These are phyloP conservation scores for Exocentrus adspersus DNA, from an alignment of 2,888 invertebrate genomes.

Conservation along the genomic window DNA sequence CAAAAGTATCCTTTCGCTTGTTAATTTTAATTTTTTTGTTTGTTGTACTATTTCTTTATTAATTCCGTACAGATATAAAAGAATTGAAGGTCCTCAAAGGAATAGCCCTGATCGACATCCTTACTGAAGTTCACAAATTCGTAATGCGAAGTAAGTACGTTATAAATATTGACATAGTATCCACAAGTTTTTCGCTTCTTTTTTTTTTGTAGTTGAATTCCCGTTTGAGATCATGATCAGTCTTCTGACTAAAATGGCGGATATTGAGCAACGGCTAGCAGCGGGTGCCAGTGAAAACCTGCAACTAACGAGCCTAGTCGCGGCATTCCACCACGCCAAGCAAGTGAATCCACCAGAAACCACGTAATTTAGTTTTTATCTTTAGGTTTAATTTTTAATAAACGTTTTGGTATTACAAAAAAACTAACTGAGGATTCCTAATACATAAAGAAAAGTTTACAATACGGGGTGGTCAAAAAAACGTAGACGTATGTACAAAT, in stretches of 20 bases:
- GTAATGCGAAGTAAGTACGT: conserved; percentile 83
- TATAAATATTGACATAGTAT: too few relatives aligned
- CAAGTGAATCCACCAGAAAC: conserved; percentile 63
- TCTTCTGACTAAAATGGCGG: conserved; percentile 87
- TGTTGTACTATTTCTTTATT: conserved; percentile 25
- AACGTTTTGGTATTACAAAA: too few relatives aligned
- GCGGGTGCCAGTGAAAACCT: conserved; percentile 90
- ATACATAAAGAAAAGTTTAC: too few relatives aligned
- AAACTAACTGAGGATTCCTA: too few relatives aligned
- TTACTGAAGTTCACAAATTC: conserved; percentile 87
- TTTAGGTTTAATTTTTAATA: conserved; percentile 1
- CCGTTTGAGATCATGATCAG: conserved; percentile 81
- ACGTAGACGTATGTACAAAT: conserved; percentile 2
- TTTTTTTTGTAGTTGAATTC: conserved; percentile 80
- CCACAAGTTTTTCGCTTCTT: neutral
- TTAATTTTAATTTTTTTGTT: neutral
- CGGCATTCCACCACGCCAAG: conserved; percentile 85
- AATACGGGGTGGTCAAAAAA: too few relatives aligned
- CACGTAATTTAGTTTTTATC: conserved; percentile 6
- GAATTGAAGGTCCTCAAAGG: conserved; percentile 90
- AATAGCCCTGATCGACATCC: conserved; percentile 90
- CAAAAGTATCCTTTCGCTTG: conserved; percentile 70
- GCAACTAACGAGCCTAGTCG: conserved; percentile 88
- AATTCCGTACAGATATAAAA: conserved; percentile 72
- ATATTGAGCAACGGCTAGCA: conserved; percentile 87